Percentiles rank a stretch among this genome's conserved stretches.
Conservation (phyloP, 2,797 vertebrate species). For the Chanos chanos region DNA sequence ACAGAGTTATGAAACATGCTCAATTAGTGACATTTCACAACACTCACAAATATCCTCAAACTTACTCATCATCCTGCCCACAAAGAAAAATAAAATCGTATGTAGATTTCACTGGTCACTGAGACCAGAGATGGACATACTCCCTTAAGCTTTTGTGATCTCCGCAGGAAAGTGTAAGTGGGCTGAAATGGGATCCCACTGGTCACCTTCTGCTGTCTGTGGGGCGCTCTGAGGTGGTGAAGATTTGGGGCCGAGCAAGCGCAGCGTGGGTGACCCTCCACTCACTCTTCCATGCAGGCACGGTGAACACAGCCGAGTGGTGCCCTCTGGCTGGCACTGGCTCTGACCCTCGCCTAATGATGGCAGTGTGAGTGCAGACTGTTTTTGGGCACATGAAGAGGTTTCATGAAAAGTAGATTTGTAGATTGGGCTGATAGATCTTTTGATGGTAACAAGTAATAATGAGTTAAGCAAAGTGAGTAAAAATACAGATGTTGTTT, state of each 20-base stretch:
- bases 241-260: slow-evolving; percentile 66
- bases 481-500: too few relatives aligned
- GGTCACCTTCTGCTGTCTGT: slow-evolving; percentile 73
- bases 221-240: slow-evolving; percentile 69
- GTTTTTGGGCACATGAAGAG: too few relatives aligned
- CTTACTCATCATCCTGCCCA: neutral
- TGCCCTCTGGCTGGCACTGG: slow-evolving; percentile 69
- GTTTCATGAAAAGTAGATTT: too few relatives aligned
- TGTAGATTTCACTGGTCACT: neutral
- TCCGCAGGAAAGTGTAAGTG: slow-evolving; percentile 64
- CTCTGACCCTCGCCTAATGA: slow-evolving; percentile 70
- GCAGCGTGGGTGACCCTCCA: slow-evolving; percentile 69
- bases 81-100: too few relatives aligned
- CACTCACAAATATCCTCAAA: too few relatives aligned
- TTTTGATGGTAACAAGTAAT: too few relatives aligned
- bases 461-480: too few relatives aligned
- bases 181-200: slow-evolving; percentile 76
- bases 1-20: too few relatives aligned
- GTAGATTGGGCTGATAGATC: too few relatives aligned
- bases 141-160: neutral
- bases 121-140: neutral
- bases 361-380: slow-evolving; percentile 68
- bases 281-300: slow-evolving; percentile 68
- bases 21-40: too few relatives aligned
- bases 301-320: slow-evolving; percentile 69